Conservation (phyloP, 2,888 invertebrate genomes). For the Endotricha flammealis region DNA sequence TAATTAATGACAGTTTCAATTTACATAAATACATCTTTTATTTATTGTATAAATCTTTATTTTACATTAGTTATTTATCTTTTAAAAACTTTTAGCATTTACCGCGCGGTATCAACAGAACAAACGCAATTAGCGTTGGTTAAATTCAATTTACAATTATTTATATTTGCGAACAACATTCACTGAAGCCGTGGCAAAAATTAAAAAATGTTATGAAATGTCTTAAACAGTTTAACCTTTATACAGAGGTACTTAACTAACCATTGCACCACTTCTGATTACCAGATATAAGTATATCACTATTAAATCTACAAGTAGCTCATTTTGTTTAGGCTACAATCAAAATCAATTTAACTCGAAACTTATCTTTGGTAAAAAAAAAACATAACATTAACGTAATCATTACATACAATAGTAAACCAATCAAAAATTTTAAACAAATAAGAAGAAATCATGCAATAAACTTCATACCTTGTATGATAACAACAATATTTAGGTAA, state of each 20-base stretch:
- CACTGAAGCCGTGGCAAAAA: constrained; percentile 57
- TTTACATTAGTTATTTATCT: constrained; percentile 47
- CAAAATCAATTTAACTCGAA: constrained; percentile 50
- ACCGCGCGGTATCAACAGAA: constrained; percentile 20
- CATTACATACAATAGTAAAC: constrained; percentile 27
- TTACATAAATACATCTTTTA: constrained; percentile 67
- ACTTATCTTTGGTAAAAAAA: constrained; percentile 73
- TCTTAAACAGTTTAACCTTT: constrained; percentile 43
- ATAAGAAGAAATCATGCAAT: constrained; percentile 43
- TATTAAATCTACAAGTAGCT: constrained; percentile 41
- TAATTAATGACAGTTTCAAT: constrained; percentile 47
- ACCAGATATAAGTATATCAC: constrained; percentile 56
- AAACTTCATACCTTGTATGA: constrained; percentile 77
- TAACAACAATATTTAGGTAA: constrained; percentile 72
- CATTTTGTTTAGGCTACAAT: constrained; percentile 38
- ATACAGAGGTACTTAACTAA: constrained; percentile 55
- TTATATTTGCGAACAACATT: constrained; percentile 44
- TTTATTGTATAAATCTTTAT: constrained; percentile 56
- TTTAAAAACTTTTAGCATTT: constrained; percentile 41
- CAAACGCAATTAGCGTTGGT: constrained; percentile 17
- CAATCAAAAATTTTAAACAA: constrained; percentile 46
- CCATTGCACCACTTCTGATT: constrained; percentile 67
- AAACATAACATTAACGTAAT: constrained; percentile 42
- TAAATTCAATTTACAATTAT: constrained; percentile 16
- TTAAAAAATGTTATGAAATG: constrained; percentile 35